Evolutionary conservation across 1,140 invertebrate genomes (phyloP).

Genomic region (Temnothorax nylanderi): DNA sequence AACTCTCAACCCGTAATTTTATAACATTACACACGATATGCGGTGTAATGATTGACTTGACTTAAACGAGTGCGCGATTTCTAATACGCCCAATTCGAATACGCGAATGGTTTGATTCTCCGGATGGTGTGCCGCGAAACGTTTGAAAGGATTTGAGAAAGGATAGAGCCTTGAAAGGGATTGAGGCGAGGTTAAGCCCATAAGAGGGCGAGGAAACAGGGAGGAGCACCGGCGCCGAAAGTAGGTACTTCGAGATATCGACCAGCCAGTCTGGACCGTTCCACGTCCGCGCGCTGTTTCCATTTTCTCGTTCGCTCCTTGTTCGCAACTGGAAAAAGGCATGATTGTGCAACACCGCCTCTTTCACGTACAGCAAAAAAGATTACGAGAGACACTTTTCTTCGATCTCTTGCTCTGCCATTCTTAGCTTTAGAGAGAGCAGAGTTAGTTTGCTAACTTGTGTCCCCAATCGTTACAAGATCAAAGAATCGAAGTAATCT

Average conservation of each 20-base stretch:
- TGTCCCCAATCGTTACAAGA: not conserved
- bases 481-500: not conserved
- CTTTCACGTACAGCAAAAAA: conserved; percentile 1
- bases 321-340: conserved; percentile 71
- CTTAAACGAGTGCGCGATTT: conserved; percentile 13
- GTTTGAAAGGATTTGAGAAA: conserved; percentile 36
- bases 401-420: not conserved
- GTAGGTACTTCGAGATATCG: conserved; percentile 84
- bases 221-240: conserved; percentile 78
- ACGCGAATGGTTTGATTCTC: conserved; percentile 4
- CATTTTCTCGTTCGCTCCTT: conserved; percentile 76
- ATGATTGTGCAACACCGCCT: conserved; percentile 47
- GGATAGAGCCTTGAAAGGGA: conserved; percentile 56
- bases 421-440: not conserved
- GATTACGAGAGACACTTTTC: conserved; percentile 36
- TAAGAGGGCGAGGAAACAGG: conserved; percentile 73
- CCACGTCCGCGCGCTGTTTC: conserved; percentile 77
- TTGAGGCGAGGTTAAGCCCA: conserved; percentile 63
- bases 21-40: not conserved
- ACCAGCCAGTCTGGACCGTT: conserved; percentile 77
- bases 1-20: not conserved
- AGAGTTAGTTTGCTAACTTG: not conserved
- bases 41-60: not conserved
- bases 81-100: not conserved
- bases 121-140: not conserved